These are phyloP conservation scores for Pseudopleuronectes americanus DNA, from an alignment of 2,797 vertebrate genomes.

Conservation along the genomic window DNA sequence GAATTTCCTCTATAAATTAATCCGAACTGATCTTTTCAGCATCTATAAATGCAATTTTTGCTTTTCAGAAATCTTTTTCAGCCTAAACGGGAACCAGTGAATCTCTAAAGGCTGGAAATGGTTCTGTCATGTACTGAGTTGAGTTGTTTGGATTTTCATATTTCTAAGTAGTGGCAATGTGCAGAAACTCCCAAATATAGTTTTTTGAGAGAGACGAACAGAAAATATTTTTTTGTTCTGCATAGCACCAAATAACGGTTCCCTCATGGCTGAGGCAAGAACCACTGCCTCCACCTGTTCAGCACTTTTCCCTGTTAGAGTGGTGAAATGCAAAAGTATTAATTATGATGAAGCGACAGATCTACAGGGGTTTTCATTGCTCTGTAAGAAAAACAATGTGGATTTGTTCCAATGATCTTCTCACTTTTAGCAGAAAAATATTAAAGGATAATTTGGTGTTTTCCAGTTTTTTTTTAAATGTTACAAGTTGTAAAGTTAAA, in stretches of 20 bases:
- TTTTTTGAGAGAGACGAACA: slow-evolving; percentile 17
- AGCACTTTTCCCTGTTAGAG: slow-evolving; percentile 47
- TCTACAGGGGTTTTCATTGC: slow-evolving; percentile 7
- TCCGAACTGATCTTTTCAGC: not conserved
- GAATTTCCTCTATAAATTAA: not conserved
- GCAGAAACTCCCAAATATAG: slow-evolving; percentile 8
- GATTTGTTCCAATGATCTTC: not conserved
- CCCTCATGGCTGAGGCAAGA: slow-evolving; percentile 51
- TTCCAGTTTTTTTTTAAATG: too few relatives aligned
- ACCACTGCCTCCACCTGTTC: slow-evolving; percentile 38
- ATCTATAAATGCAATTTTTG: not conserved
- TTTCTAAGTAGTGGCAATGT: slow-evolving; percentile 24
- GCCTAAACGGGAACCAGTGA: slow-evolving; percentile 15
- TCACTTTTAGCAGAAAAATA: too few relatives aligned
- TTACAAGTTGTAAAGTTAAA: too few relatives aligned
- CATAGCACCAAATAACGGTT: too few relatives aligned
- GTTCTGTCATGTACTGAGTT: slow-evolving; percentile 25
- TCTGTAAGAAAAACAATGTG: slow-evolving; percentile 29
- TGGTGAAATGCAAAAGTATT: slow-evolving; percentile 39
- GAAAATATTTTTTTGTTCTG: not conserved
- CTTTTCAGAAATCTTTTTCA: not conserved
- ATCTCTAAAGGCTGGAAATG: slow-evolving; percentile 4
- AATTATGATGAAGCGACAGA: slow-evolving; percentile 26
- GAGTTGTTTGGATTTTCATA: not conserved
- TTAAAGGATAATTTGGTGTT: too few relatives aligned